Evolutionary conservation across 2,888 invertebrate species (phyloP).

Genomic region (Drosophila nr. medialis): DNA sequence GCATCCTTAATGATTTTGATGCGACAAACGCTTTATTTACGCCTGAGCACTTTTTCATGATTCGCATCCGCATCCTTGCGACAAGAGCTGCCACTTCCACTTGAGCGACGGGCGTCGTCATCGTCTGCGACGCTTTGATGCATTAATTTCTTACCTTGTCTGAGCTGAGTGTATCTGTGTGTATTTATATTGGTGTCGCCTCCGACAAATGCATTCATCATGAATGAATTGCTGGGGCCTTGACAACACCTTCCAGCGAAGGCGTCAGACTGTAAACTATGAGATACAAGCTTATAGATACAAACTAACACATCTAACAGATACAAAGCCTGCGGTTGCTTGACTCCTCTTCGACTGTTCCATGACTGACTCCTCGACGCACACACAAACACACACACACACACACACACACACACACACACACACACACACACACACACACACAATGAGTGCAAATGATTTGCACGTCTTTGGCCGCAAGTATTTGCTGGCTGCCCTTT

Average conservation of each 20-base stretch:
- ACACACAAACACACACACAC: conserved; percentile 14
- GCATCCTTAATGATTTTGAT: conserved; percentile 40
- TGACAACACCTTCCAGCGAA: conserved; percentile 34
- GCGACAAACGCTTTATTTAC: conserved; percentile 61
- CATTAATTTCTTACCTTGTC: conserved; percentile 73
- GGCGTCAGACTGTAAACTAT: conserved; percentile 82
- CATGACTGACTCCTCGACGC: conserved; percentile 9
- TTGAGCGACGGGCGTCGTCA: conserved; percentile 63
- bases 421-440: conserved; percentile 12
- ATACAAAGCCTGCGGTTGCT: conserved; percentile 21
- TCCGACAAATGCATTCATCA: conserved; percentile 69
- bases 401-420: conserved; percentile 17
- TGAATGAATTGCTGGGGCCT: conserved; percentile 61
- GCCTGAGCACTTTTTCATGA: conserved; percentile 54
- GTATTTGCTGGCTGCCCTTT: conserved; percentile 62
- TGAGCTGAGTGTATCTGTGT: conserved; percentile 17
- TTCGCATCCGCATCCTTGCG: conserved; percentile 22
- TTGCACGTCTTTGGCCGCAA: conserved; percentile 63
- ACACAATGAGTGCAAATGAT: conserved; percentile 59
- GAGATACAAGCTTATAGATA: conserved; percentile 59
- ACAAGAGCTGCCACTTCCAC: conserved; percentile 55
- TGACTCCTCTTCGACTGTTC: conserved; percentile 2
- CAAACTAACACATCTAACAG: conserved; percentile 29
- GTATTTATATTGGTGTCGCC: conserved; percentile 25
- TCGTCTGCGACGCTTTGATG: conserved; percentile 71